Conservation (phyloP, 2,797 vertebrate species). For the Neomorphus geoffroyi region DNA sequence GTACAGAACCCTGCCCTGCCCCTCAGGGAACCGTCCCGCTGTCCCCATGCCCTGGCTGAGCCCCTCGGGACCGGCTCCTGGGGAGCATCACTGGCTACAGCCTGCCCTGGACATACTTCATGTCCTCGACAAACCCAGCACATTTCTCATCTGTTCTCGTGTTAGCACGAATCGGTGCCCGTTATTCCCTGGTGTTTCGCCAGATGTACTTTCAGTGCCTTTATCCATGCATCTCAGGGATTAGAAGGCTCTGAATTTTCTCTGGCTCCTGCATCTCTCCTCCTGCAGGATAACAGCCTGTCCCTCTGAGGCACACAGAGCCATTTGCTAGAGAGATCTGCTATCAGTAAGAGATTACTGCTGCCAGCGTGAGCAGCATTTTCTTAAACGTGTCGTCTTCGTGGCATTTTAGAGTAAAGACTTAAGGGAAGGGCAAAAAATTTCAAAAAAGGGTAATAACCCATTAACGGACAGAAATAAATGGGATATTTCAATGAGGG, state of each 20-base stretch:
- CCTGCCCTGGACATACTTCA: background rate
- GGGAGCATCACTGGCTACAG: background rate
- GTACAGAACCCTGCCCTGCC: background rate
- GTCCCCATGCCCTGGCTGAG: background rate
- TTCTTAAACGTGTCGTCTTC: background rate
- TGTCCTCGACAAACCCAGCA: background rate
- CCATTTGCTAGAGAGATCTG: background rate
- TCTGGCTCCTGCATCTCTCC: background rate
- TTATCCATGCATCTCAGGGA: background rate
- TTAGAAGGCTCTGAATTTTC: background rate
- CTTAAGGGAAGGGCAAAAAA: background rate
- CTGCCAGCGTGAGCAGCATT: background rate
- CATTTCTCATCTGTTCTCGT: background rate
- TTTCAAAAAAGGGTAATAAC: background rate
- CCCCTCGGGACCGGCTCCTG: background rate
- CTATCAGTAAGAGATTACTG: background rate
- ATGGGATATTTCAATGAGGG: background rate
- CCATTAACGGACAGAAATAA: background rate
- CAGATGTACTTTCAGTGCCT: background rate
- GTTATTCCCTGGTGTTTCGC: background rate
- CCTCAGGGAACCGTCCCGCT: background rate
- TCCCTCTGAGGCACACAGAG: slow-evolving; percentile 5
- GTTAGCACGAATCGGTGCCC: background rate
- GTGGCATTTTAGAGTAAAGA: background rate
- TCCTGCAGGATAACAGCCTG: background rate